phyloP scores from a whole-genome alignment of 2,797 vertebrate species.

The Fistularia tabacaria region DNA sequence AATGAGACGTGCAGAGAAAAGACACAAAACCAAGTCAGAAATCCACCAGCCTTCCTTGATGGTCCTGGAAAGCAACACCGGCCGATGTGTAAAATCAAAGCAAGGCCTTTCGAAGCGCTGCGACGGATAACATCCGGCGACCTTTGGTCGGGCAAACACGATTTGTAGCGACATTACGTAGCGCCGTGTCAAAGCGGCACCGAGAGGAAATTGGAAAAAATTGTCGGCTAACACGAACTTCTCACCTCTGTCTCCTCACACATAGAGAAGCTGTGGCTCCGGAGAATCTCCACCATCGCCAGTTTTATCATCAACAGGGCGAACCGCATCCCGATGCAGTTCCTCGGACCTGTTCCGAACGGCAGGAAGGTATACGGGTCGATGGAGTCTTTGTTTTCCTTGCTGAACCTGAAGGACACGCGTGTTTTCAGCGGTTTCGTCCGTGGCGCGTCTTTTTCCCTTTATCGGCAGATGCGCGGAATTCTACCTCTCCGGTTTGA shows the following conservation, averaged over 20 bases:
- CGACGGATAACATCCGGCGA: not conserved
- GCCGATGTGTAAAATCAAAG: not conserved
- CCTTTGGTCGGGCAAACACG: conserved; percentile 19
- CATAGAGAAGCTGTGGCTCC: conserved; percentile 70
- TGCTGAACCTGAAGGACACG: conserved; percentile 71
- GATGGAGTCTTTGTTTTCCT: conserved; percentile 68
- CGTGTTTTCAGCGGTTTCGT: not conserved
- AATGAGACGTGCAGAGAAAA: not conserved
- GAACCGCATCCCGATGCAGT: conserved; percentile 85
- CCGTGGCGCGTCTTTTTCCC: not conserved
- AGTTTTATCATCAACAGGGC: conserved; percentile 76
- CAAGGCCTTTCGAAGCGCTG: not conserved
- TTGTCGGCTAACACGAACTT: not conserved
- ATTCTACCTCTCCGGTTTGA: conserved; percentile 76
- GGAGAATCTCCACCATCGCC: conserved; percentile 69
- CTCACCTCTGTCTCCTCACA: conserved; percentile 80
- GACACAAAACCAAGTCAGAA: conserved; percentile 5
- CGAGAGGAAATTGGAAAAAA: no score
- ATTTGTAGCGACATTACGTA: conserved; percentile 3
- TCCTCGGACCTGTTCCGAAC: conserved; percentile 80
- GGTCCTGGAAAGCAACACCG: no score
- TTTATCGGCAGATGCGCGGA: not conserved
- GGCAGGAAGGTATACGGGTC: conserved; percentile 77
- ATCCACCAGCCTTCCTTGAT: no score
- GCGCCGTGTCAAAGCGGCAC: not conserved